Base-by-base conservation (phyloP, 2,797 vertebrate species). In the Semaprochilodus insignis region DNA sequence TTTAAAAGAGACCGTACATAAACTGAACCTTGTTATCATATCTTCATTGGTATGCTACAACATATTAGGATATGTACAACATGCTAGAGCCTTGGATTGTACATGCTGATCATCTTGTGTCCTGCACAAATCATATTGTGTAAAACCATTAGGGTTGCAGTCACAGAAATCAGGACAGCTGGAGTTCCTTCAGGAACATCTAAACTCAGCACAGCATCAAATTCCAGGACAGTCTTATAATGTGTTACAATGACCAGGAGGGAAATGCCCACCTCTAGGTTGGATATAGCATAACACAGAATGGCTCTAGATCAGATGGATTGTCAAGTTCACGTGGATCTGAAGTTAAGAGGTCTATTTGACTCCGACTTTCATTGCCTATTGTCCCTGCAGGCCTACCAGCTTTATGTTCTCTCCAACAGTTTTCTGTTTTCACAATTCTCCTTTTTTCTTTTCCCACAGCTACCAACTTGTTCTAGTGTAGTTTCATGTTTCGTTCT, bases 341-440 rank as follows among this genome's bases (percentile, higher is more conserved):
- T 67, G 65, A 44, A 67, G 65, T 40, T 67, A 67, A n/a, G 19
- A 67, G 65, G 31, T 34, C 65, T 67, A 44, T 67, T 67, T 67
- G 65, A 40, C 65, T 67, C 25, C 17, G 62, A 65, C 44, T 11
- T 25, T 67, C 40, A 67, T 40, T 11, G 34, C 36, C 17, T 21
- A 3, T n/a, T 4, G 65, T 67, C 65, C 65, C 65, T 67, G 34
- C 34, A 44, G 65, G 65, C 65, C 65, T 40, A 44, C 34, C 34
- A n/a, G 65, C 36, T 44, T 67, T 67, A 67, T 44, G 65, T 67
- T 44, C 65, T 66, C 63, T 67, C 34, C 65, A 21, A 67, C 10
- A 6, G 17, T 40, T 67, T 67, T 67, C 10, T 19, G 8, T 67
- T 67, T 36, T 11, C 8, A 6, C 62, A 1, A 11, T 60, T 60